Evolutionary conservation across 2,113 vertebrate species (phyloP).

Genomic region (Dissostichus mawsoni): DNA sequence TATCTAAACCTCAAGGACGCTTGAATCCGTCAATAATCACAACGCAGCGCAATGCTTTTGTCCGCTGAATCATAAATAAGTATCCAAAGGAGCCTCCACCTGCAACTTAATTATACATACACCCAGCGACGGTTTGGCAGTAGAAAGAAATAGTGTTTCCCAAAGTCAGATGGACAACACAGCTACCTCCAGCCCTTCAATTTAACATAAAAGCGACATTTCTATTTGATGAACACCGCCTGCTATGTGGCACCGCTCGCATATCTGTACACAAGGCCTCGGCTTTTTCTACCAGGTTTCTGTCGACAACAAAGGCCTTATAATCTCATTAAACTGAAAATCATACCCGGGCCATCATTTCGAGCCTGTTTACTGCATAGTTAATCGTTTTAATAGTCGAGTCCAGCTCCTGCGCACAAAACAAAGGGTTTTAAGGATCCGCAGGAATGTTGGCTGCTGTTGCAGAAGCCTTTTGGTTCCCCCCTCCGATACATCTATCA

Average conservation of each 20-base stretch:
- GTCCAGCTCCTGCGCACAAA: constrained; percentile 76
- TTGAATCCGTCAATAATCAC: constrained; percentile 56
- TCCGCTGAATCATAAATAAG: constrained; percentile 70
- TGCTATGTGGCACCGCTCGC: constrained; percentile 68
- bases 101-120: constrained; percentile 48
- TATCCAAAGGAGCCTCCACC: constrained; percentile 42
- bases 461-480: constrained; percentile 50
- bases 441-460: constrained; percentile 79
- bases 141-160: constrained; percentile 32
- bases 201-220: constrained; percentile 56
- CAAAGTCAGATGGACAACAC: constrained; percentile 35
- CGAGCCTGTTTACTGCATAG: constrained; percentile 76
- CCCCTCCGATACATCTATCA: constrained; percentile 68
- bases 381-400: constrained; percentile 71
- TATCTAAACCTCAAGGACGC: constrained; percentile 67
- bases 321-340: constrained; percentile 57
- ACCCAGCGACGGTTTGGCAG: constrained; percentile 24
- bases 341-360: constrained; percentile 53
- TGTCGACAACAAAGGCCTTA: constrained; percentile 70
- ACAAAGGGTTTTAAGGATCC: constrained; percentile 81
- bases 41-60: constrained; percentile 63
- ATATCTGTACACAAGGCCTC: constrained; percentile 79
- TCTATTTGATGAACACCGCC: constrained; percentile 66
- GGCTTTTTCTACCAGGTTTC: constrained; percentile 45
- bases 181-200: constrained; percentile 39